phyloP scores from a whole-genome alignment of 2,113 vertebrate genomes.

The Notarius quadriscutis region DNA sequence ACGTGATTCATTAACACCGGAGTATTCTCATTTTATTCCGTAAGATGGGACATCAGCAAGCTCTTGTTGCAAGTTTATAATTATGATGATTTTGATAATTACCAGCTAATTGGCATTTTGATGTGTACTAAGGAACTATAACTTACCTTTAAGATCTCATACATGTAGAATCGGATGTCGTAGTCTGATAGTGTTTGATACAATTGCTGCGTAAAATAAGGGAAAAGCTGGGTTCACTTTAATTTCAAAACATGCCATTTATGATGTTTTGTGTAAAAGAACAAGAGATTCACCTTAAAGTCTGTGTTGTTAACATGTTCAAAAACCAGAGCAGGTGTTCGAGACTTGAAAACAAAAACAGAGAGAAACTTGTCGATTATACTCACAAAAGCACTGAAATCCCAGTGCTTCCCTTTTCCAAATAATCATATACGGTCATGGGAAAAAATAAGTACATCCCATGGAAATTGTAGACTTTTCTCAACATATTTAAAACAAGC shows the following conservation, averaged over 20 bases:
- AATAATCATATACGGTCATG: background rate
- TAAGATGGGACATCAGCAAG: background rate
- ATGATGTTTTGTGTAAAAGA: background rate
- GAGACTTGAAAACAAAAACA: conserved; percentile 59
- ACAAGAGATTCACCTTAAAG: conserved; percentile 66
- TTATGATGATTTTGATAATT: background rate
- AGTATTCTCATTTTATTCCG: background rate
- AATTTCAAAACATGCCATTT: background rate
- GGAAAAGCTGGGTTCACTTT: background rate
- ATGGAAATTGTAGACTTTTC: no score
- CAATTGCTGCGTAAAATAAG: conserved; percentile 61
- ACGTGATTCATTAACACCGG: background rate
- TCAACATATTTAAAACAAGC: no score
- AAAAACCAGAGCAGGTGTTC: conserved; percentile 72
- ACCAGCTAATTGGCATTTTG: background rate
- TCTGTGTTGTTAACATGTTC: conserved; percentile 76
- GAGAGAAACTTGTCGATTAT: background rate
- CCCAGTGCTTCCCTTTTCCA: background rate
- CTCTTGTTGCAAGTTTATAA: background rate
- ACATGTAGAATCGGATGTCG: conserved; percentile 76
- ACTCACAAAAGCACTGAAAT: background rate
- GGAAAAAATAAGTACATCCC: no score
- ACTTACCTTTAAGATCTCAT: conserved; percentile 73
- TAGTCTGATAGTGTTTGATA: conserved; percentile 74
- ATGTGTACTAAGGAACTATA: background rate